Evolutionary conservation across 2,888 invertebrate genomes (phyloP).

Genomic region (Helicoverpa assulta): DNA sequence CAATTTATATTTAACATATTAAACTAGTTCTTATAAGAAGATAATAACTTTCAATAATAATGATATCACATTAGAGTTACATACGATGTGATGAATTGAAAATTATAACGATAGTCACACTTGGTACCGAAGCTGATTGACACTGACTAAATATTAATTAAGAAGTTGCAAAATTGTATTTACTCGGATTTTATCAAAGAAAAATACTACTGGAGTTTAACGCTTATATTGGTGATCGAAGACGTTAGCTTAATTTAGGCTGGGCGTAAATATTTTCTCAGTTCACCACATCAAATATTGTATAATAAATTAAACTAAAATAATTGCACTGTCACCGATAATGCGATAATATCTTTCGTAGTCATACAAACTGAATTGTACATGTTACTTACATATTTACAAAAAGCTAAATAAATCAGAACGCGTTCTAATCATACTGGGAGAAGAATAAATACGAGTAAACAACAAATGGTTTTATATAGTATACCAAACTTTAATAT

Average conservation of each 20-base stretch:
- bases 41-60: slow-evolving; percentile 53
- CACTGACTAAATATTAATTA: background rate
- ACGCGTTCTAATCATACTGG: slow-evolving; percentile 39
- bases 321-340: slow-evolving; percentile 52
- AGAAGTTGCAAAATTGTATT: background rate
- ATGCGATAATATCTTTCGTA: slow-evolving; percentile 31
- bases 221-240: slow-evolving; percentile 7
- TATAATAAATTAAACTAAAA: slow-evolving; percentile 57
- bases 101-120: slow-evolving; percentile 11
- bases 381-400: background rate
- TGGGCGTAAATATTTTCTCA: slow-evolving; percentile 39
- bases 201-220: background rate
- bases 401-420: slow-evolving; percentile 28
- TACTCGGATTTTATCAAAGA: slow-evolving; percentile 7
- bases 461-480: background rate
- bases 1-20: slow-evolving; percentile 46
- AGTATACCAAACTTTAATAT: background rate
- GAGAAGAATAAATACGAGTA: slow-evolving; percentile 4
- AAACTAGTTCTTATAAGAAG: slow-evolving; percentile 41
- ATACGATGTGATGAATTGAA: slow-evolving; percentile 55
- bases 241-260: slow-evolving; percentile 2
- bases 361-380: slow-evolving; percentile 38
- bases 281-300: slow-evolving; percentile 49
- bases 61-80: slow-evolving; percentile 64
- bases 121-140: slow-evolving; percentile 8